phyloP scores from a whole-genome alignment of 2,113 vertebrate species.

The Geothlypis trichas region DNA sequence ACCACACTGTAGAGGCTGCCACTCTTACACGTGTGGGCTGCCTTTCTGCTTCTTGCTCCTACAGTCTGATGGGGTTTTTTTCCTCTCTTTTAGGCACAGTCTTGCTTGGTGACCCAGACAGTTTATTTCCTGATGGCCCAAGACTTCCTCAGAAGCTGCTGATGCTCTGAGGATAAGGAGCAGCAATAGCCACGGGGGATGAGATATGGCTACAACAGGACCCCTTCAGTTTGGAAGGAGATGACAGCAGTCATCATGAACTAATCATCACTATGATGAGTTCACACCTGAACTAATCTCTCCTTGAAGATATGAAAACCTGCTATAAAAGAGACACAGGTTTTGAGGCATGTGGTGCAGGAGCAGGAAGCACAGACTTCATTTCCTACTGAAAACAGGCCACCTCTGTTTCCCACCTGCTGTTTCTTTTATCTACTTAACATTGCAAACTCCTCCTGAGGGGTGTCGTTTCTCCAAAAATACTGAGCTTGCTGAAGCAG shows the following conservation, averaged over 20 bases:
- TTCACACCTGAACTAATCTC: neutral
- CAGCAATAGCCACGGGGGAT: neutral
- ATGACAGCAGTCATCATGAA: neutral
- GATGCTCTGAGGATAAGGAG: neutral
- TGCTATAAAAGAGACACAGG: neutral
- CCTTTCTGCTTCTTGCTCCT: neutral
- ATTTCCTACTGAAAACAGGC: neutral
- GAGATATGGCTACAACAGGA: neutral
- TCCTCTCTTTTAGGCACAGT: neutral
- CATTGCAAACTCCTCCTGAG: neutral
- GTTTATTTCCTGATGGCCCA: neutral
- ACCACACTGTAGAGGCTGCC: slow-evolving; percentile 53
- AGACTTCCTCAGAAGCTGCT: neutral
- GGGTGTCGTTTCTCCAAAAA: neutral
- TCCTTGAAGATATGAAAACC: neutral
- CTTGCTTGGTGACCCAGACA: neutral
- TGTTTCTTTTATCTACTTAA: neutral
- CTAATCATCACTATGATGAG: neutral
- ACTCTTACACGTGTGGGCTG: slow-evolving; percentile 43
- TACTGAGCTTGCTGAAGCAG: neutral
- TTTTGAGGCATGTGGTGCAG: neutral
- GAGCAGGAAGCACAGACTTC: neutral
- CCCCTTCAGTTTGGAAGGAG: neutral
- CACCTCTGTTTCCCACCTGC: neutral
- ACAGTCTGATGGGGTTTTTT: neutral